Base-by-base conservation (phyloP, 2,888 invertebrate species). In the Caenorhabditis zanzibari region DNA sequence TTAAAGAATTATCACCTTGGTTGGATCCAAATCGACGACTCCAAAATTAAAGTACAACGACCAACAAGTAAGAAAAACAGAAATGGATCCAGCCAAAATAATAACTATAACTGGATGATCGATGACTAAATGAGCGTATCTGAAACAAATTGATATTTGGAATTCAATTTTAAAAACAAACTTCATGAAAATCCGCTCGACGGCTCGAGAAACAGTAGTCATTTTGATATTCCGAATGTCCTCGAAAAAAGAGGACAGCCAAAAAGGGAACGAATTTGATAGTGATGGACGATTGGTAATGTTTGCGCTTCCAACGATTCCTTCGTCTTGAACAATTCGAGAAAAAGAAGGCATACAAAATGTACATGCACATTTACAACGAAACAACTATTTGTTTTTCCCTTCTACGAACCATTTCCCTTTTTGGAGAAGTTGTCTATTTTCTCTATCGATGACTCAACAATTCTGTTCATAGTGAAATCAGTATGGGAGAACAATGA, bases 1-100 rank as follows among this genome's bases (percentile, higher is more conserved):
- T 22, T 2, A 41, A n/a, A 47, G 2, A 47, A 47, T n/a, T 26
- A 0, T 54, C 1, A 81, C 69, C 59, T 85, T 86, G 47, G 76
- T 81, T 0, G 88, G 88, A 73, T 85, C 83, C 68, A 86, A 86
- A 77, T 88, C 84, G 22, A 88, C 59, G 5, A 72, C 72, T 26
- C 79, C 63, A 26, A 64, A 82, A 44, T 82, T 41, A 14, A 81
- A 74, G 69, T 74, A 81, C 12, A 85, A 32, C 38, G 84, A 77
- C 63, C 73, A 68, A 4, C 54, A 22, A 7, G 86, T 81, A 9
- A 88, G 61, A 28, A 75, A 32, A 44, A 79, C 56, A 4, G 85
- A 88, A 9, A 84, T 22, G 6, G 69, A 22, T 9, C 84, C 63
- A 68, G 86, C 84, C 4, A 63, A 24, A 14, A 73, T n/a, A 61